Evolutionary conservation across 2,113 vertebrate species (phyloP).

Genomic region (Solenodon paradoxus): DNA sequence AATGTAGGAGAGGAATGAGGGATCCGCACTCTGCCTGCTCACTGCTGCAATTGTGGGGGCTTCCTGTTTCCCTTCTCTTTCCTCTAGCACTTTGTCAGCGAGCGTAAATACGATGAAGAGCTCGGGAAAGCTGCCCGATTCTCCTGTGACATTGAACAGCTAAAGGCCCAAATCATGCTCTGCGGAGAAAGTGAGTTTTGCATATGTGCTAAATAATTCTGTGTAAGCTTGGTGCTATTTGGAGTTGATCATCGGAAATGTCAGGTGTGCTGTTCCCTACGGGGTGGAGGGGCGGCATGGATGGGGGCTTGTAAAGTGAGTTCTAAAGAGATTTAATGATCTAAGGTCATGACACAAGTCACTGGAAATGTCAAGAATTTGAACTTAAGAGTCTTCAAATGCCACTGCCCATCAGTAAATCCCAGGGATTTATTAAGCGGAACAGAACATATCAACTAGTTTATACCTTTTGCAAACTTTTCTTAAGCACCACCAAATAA

Average conservation of each 20-base stretch:
- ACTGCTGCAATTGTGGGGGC: background rate
- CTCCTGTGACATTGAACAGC: constrained; percentile 84
- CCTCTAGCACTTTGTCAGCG: constrained; percentile 88
- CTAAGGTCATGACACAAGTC: constrained; percentile 47
- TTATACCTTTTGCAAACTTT: constrained; percentile 26
- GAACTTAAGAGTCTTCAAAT: constrained; percentile 63
- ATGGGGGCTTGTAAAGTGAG: background rate
- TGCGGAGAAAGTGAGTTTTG: constrained; percentile 87
- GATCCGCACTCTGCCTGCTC: too few relatives aligned
- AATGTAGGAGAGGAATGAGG: rapidly evolving
- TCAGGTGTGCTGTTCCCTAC: background rate
- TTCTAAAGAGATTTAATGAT: constrained; percentile 37
- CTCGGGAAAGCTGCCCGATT: constrained; percentile 86
- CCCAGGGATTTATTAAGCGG: constrained; percentile 44
- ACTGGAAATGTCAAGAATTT: constrained; percentile 65
- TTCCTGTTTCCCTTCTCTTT: constrained; percentile 4
- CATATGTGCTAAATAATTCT: constrained; percentile 20
- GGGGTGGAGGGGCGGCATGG: too few relatives aligned
- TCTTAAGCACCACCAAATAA: background rate
- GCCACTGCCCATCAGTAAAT: constrained; percentile 56
- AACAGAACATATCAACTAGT: constrained; percentile 8
- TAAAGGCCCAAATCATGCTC: constrained; percentile 84
- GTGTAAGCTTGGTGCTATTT: background rate
- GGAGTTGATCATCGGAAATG: constrained; percentile 2
- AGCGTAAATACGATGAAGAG: constrained; percentile 88